Evolutionary conservation across 2,797 vertebrate species (phyloP), one percentile per base, ranked within the genome.

Genomic region (Forpus xanthops): DNA sequence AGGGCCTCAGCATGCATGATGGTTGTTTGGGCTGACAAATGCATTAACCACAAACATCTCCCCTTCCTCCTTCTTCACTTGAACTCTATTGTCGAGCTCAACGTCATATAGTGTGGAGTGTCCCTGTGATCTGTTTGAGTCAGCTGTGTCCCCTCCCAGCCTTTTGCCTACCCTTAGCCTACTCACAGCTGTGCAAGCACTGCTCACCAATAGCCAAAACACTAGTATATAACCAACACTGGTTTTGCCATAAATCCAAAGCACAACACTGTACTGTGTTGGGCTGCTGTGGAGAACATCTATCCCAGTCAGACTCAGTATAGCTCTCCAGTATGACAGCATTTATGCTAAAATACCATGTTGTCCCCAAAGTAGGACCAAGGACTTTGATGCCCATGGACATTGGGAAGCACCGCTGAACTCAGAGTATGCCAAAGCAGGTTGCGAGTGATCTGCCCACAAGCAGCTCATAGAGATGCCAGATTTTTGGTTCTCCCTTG

Each of bases 211-310:
- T 0, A 82, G 12, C 35, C 47, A 21, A 28, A 76, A 11, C 6
- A 11, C 11, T 3, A 0, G 0, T 33, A 37, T 61, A 49, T 65
- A 20, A 41, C 11, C 45, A 61, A 0, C 27, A 4, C 49, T 42
- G 61, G 0, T 62, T 65, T 19, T 42, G 41, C 31, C 53, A 31
- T 45, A 81, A 23, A 42, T 12, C 49, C 37, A 12, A 53, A 80
- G 53, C 41, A 49, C 58, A 28, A 3, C 41, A 30, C 3, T 6
- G 1, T 7, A 2, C 0, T 27, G 8, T 28, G 53, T 5, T 35
- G 7, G 7, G 23, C 33, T 94, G 67, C 64, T 65, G 33, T 30
- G 50, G 20, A 49, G 50, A 41, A 24, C 0, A 2, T 27, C 61
- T 65, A 47, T 15, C 42, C 60, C 52, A 11, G 11, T 31, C 65